A percentile compares a stretch with the other conserved stretches of the same genome.
Conservation (phyloP, 1,140 invertebrate species). For the Plectrocnemia conspersa region DNA sequence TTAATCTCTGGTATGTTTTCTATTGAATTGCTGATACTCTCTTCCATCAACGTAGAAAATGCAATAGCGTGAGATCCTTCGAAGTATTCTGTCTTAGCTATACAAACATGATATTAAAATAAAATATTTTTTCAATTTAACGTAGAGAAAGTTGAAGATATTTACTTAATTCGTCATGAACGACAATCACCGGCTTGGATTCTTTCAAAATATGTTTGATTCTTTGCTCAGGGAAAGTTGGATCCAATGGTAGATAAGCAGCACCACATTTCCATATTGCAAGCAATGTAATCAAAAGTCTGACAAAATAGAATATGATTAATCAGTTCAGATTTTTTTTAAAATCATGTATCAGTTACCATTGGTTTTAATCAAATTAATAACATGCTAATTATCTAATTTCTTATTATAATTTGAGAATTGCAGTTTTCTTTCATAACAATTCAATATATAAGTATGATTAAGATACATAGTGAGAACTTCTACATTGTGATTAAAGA, state of each 20-base stretch:
- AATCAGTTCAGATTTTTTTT: not conserved
- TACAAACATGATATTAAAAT: conserved; percentile 25
- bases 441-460: too few species aligned
- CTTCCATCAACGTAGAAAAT: conserved; percentile 47
- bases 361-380: not conserved
- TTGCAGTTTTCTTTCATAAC: too few species aligned
- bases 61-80: conserved; percentile 38
- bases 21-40: conserved; percentile 43
- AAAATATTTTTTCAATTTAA: conserved; percentile 35
- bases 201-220: conserved; percentile 74
- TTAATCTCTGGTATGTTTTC: conserved; percentile 39
- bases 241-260: conserved; percentile 77
- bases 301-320: conserved; percentile 34
- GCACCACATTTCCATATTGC: conserved; percentile 76
- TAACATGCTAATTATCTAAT: too few species aligned
- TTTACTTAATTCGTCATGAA: conserved; percentile 58
- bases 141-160: not conserved
- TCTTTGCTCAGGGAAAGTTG: conserved; percentile 66
- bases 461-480: too few species aligned
- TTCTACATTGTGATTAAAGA: too few species aligned
- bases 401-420: too few species aligned
- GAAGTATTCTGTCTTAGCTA: conserved; percentile 23
- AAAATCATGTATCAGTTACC: not conserved
- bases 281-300: conserved; percentile 63
- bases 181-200: conserved; percentile 63